Base-by-base conservation (phyloP, 2,888 invertebrate genomes). In the Macrophya alboannulata region DNA sequence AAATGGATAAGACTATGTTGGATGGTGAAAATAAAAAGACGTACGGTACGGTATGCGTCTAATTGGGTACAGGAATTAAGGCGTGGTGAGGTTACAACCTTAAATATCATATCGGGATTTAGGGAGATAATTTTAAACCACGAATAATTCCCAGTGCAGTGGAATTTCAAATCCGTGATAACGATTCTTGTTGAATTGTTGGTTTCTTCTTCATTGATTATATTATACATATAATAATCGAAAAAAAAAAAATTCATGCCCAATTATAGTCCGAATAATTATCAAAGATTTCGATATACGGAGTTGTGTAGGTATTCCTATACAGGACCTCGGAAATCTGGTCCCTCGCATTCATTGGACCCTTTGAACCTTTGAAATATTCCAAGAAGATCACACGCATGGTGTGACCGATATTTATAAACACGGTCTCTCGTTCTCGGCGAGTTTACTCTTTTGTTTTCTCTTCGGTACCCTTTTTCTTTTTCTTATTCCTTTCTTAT, bases 331-430 rank as follows among this genome's bases (percentile, higher is more conserved):
- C 25, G 25, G 12, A 31, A 21, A 65, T 21, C 65, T 31, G 21
- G 55, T 17, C 55, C 55, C 55, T 55, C 55, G 55, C 55, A 55
- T 55, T 62, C 62, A 37, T 37, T 68, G 37, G 68, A 68, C 45
- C 82, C 68, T 82, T 82, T 82, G 82, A 82, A 82, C 82, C 82
- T 82, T 65, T 82, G 82, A 82, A 45, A 82, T 82, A 82, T 82
- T 45, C 82, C 68, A 21, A 68, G 82, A 82, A 82, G 68, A 82
- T 82, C 82, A 82, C 45, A 68, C 65, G 82, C 79, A 79, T 79
- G 79, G 79, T 59, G 79, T 79, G 79, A 79, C 79, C 79, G 79
- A 82, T 82, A 82, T 82, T 82, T 82, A 82, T 82, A 82, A 65
- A 82, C 82, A 65, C 45, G 48, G 48, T 40, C 59, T 79, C 40